Evolutionary conservation across 2,797 vertebrate species (phyloP), one percentile per base, ranked within the genome.

Genomic region (Euthynnus affinis): DNA sequence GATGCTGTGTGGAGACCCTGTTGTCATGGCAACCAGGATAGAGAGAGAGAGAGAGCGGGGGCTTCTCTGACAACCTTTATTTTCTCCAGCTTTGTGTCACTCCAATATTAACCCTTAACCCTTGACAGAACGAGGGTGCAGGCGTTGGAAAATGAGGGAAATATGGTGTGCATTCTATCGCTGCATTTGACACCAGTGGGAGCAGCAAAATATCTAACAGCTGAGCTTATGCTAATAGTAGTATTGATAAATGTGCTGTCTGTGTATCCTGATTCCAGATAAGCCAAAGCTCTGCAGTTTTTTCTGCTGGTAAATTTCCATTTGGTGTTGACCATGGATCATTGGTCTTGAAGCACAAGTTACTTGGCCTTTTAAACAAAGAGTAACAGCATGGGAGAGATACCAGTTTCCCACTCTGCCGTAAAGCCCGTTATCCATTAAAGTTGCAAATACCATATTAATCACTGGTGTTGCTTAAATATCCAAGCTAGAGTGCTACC

Each of bases 1-100:
- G 79, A 37, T 73, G 74, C 75, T 52, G 83, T 75, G 84, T 88
- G 86, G 88, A 95, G 90, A 92, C 83, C 78, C 14, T 84, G 93
- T 95, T 93, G 93, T 93, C 91, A 94, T 93, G 90, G 92, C 82
- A 93, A 96, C 93, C 71, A 84, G 82, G 88, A 91, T 78, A 61
- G 88, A 91, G 88, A 90, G 89, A 77, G 82, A 81, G 88, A 74
- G 89, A 92, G 88, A 91, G 92, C 59, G 86, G 82, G 20, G 44
- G 87, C 88, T 93, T 86, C 74, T 88, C 82, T 85, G 72, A 91
- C 92, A 92, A 93, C 92, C 93, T 93, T 94, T 93, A 92, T 93
- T 94, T 95, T 92, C 82, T 91, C 77, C 82, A 73, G 91, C 55
- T 90, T 94, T 93, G 83, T 90, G 90, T 92, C 86, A 86, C 87